phyloP scores from a whole-genome alignment of 2,113 vertebrate genomes.

The Rhea pennata region DNA sequence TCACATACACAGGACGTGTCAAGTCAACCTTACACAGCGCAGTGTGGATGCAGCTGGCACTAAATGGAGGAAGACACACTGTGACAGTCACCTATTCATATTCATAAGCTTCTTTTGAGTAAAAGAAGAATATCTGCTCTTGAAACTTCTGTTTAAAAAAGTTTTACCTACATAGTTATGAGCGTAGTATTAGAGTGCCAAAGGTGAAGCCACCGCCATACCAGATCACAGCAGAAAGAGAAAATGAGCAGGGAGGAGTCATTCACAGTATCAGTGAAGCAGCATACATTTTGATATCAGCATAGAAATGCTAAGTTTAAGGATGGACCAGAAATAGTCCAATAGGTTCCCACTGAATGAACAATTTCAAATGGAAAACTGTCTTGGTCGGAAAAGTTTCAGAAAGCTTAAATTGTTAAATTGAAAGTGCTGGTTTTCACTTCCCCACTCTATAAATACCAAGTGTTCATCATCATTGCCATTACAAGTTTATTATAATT shows the following conservation, averaged over 20 bases:
- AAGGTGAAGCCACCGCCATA: neutral
- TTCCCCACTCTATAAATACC: conserved; percentile 6
- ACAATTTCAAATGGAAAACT: conserved; percentile 28
- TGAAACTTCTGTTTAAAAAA: neutral
- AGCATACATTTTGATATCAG: neutral
- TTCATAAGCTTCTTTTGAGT: neutral
- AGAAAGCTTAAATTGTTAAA: neutral
- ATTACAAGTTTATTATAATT: neutral
- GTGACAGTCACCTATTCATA: neutral
- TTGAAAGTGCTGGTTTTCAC: neutral
- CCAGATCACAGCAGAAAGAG: neutral
- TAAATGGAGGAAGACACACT: neutral
- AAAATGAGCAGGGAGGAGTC: neutral
- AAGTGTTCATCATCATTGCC: neutral
- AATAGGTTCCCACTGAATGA: neutral
- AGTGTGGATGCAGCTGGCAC: neutral
- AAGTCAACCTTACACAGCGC: neutral
- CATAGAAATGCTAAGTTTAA: neutral
- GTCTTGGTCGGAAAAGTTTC: neutral
- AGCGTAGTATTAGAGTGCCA: neutral
- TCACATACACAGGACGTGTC: neutral
- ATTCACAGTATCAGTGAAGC: neutral
- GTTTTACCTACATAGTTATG: neutral
- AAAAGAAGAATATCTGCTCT: neutral
- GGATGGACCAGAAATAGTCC: neutral